These are phyloP conservation scores for Copidosoma aretas DNA, from an alignment of 2,888 invertebrate species.

Conservation along the genomic window DNA sequence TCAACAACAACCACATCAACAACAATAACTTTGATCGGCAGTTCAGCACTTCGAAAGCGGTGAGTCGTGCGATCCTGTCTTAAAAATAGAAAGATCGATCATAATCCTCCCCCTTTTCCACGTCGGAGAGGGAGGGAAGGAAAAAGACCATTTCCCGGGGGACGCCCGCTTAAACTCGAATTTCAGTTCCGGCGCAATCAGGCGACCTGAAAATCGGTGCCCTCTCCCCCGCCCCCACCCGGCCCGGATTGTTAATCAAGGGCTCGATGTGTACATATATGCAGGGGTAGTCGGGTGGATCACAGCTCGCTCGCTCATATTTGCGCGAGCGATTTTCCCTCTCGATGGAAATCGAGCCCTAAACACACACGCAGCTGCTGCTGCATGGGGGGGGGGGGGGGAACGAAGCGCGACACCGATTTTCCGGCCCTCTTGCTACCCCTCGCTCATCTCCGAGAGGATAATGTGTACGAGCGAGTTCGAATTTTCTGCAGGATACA, in stretches of 20 bases:
- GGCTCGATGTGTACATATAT: no score
- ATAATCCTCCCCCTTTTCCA: no score
- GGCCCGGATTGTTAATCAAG: conserved; percentile 36
- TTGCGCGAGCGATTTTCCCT: conserved; percentile 32
- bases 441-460: background rate
- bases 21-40: conserved; percentile 54
- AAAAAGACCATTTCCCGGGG: no score
- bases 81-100: conserved; percentile 1
- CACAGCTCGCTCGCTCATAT: conserved; percentile 17
- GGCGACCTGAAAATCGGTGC: no score
- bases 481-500: background rate
- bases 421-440: conserved; percentile 26
- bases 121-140: no score
- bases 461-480: background rate
- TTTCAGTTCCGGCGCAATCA: no score
- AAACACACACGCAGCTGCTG: conserved; percentile 26
- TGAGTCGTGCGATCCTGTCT: conserved; percentile 46
- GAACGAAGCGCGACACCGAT: conserved; percentile 36
- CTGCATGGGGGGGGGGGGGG: no score
- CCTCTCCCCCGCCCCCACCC: background rate
- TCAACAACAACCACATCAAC: conserved; percentile 57
- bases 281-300: conserved; percentile 13
- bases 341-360: conserved; percentile 7
- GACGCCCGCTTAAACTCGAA: no score
- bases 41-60: conserved; percentile 50